phyloP scores from a whole-genome alignment of 1,140 invertebrate genomes.

The Drosophila pseudoobscura region DNA sequence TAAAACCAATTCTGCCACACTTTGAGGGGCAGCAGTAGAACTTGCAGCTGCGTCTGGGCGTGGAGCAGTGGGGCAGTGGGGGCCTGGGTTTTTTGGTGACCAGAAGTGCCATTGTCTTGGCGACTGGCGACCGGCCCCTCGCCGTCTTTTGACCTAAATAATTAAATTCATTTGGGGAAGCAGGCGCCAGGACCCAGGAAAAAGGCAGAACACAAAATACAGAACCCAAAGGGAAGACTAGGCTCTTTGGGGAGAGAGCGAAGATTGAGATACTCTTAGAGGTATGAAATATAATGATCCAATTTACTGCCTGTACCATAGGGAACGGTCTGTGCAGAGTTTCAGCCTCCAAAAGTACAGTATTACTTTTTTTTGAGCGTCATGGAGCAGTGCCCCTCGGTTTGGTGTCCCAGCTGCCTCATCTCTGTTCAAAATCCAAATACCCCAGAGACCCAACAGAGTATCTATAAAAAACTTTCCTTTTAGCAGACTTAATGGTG shows the following conservation, averaged over 20 bases:
- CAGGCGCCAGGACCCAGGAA: conserved; percentile 9
- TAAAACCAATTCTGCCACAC: conserved; percentile 59
- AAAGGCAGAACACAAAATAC: conserved; percentile 1
- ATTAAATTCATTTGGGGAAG: conserved; percentile 69
- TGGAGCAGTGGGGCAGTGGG: not conserved
- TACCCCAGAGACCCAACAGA: no score
- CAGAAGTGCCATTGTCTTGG: conserved; percentile 70
- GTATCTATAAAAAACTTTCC: conserved; percentile 47
- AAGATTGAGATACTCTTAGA: no score
- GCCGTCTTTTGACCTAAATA: conserved; percentile 75
- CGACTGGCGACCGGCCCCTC: conserved; percentile 34
- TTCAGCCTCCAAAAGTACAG: no score
- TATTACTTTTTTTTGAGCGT: no score
- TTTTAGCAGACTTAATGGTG: conserved; percentile 42
- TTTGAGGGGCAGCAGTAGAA: not conserved
- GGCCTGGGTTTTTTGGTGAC: conserved; percentile 9
- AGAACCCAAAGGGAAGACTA: conserved; percentile 5
- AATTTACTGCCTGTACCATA: no score
- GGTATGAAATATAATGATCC: no score
- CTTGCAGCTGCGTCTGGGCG: no score
- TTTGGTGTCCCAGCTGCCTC: no score
- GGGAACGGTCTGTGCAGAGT: no score
- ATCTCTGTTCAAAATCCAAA: no score
- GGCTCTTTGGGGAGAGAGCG: not conserved
- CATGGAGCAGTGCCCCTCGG: no score